These are phyloP conservation scores for Hoplostethus atlanticus DNA, from an alignment of 2,797 vertebrate genomes.

Conservation along the genomic window DNA sequence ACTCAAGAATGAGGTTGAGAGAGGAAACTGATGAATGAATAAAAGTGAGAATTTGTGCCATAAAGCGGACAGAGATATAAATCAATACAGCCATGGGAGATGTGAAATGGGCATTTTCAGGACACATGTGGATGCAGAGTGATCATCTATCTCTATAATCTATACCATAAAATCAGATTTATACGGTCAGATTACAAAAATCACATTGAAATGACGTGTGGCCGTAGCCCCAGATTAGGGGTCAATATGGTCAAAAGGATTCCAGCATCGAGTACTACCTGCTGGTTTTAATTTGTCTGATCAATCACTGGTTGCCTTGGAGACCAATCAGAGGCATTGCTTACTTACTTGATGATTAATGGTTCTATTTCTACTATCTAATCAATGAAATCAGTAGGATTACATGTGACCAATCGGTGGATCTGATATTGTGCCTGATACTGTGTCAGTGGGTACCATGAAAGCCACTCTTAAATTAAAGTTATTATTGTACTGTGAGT, in stretches of 20 bases:
- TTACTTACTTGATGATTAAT: slow-evolving; percentile 64
- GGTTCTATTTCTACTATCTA: slow-evolving; percentile 42
- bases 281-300: slow-evolving; percentile 65
- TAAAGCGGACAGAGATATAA: too few species aligned
- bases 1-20: background rate
- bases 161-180: background rate
- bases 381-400: slow-evolving; percentile 57
- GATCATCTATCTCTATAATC: background rate
- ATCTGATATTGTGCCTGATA: slow-evolving; percentile 19
- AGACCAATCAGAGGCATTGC: slow-evolving; percentile 71
- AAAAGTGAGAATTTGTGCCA: too few species aligned
- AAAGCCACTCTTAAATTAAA: too few species aligned
- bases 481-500: slow-evolving; percentile 19
- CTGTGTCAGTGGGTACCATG: too few species aligned
- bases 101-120: background rate
- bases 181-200: background rate
- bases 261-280: slow-evolving; percentile 51
- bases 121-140: background rate
- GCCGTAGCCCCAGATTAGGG: slow-evolving; percentile 10
- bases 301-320: slow-evolving; percentile 64
- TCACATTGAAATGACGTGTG: slow-evolving; percentile 24
- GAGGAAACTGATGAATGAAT: background rate
- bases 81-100: too few species aligned
- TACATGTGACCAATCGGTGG: slow-evolving; percentile 56
- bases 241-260: slow-evolving; percentile 26